Evolutionary conservation across 2,888 invertebrate genomes (phyloP).

Genomic region (Cabera pusaria): DNA sequence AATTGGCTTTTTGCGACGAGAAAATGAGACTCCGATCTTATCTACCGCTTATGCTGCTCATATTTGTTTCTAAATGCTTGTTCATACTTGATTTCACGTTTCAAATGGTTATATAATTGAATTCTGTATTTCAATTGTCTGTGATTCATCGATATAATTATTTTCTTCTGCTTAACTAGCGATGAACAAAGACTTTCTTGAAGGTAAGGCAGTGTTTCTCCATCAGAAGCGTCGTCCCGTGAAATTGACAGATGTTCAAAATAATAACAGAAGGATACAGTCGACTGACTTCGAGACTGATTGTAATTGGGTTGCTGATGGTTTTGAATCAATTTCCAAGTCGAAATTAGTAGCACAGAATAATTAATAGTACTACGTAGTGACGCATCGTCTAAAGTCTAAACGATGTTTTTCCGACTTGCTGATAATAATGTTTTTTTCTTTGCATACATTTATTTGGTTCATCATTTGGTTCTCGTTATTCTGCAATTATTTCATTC

Average conservation of each 20-base stretch:
- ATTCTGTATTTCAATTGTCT: slow-evolving; percentile 46
- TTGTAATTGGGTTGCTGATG: slow-evolving; percentile 46
- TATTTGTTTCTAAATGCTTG: not conserved
- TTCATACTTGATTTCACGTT: slow-evolving; percentile 14
- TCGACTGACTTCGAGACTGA: slow-evolving; percentile 42
- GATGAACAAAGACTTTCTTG: slow-evolving; percentile 58
- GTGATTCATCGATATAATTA: slow-evolving; percentile 61
- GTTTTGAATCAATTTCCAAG: slow-evolving; percentile 47
- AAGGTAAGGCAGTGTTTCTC: slow-evolving; percentile 51
- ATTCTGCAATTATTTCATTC: too few relatives aligned
- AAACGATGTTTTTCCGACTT: slow-evolving; percentile 14
- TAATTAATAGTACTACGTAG: too few relatives aligned
- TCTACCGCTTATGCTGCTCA: too few relatives aligned
- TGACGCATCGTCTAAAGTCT: slow-evolving; percentile 23
- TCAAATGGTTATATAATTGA: slow-evolving; percentile 29
- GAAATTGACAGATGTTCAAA: slow-evolving; percentile 67
- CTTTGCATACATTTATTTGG: too few relatives aligned
- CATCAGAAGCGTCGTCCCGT: slow-evolving; percentile 56
- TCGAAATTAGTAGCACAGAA: slow-evolving; percentile 31
- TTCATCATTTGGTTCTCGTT: too few relatives aligned
- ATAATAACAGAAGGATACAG: slow-evolving; percentile 62
- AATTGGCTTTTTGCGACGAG: slow-evolving; percentile 1
- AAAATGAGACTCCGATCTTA: not conserved
- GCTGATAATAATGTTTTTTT: not conserved
- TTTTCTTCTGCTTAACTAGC: slow-evolving; percentile 68